Percentiles rank a stretch among this genome's conserved stretches.
Conservation (phyloP, 2,113 vertebrate genomes). For the human (Homo sapiens) region DNA sequence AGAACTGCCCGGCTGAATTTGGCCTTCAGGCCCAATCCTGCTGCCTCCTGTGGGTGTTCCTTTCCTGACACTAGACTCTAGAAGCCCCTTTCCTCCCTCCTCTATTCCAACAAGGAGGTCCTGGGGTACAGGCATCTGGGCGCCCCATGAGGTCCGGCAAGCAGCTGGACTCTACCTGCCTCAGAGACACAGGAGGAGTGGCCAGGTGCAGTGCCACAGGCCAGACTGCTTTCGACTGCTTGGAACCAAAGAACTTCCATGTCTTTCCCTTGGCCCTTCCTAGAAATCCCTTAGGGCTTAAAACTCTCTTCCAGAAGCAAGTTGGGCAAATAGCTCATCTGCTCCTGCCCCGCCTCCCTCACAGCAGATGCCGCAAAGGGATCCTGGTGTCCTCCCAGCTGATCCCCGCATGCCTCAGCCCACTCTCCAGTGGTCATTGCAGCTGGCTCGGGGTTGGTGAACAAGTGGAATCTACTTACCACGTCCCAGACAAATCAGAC, state of each 20-base stretch:
- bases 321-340: neutral
- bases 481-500: neutral
- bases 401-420: neutral
- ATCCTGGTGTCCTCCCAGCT: neutral
- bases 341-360: neutral
- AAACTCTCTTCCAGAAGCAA: neutral
- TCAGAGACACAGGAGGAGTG: neutral
- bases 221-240: neutral
- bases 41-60: neutral
- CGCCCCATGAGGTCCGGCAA: neutral
- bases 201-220: neutral
- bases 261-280: too few relatives aligned
- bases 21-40: neutral
- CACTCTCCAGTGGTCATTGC: too few relatives aligned
- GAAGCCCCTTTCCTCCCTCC: neutral
- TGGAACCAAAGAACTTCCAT: too few relatives aligned
- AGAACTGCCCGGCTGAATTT: neutral
- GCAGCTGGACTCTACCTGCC: neutral
- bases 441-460: neutral
- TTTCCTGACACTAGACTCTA: neutral
- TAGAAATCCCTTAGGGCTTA: neutral
- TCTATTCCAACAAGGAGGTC: neutral
- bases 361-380: accelerated
- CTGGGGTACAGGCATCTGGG: neutral
- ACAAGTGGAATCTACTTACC: neutral